Evolutionary conservation across 2,113 vertebrate genomes (phyloP), one percentile per base, ranked within the genome.

Genomic region (Leucoraja erinaceus): DNA sequence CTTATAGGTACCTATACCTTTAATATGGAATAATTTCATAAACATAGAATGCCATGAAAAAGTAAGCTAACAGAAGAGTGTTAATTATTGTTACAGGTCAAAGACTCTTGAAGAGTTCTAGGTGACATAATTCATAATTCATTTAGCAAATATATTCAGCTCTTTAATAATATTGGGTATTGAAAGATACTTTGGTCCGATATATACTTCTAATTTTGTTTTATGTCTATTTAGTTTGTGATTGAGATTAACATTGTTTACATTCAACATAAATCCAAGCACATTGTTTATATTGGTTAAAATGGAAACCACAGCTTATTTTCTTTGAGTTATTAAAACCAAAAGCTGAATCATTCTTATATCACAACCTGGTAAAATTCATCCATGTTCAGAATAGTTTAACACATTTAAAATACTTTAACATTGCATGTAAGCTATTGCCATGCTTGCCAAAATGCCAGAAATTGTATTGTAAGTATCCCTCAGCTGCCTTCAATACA

Each of bases 81-180:
- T 14, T 6, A 90, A 66, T 28, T 84, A 90, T 88, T 88, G 56
- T 90, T 68, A 66, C 31, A 90, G n/a, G 9, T 90, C 28, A 90
- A 28, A 90, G 61, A 66, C 31, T 90, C 25, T 31, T 66, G 12
- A 63, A 90, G 28, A 5, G 12, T 84, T 59, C n/a, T 12, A 33
- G 3, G n/a, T 90, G n/a, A 66, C 8, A 18, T 28, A 3, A 66
- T 59, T 33, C 59, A 66, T 5, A 28, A 63, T 88, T 88, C 12
- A 90, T 59, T 66, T 25, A 54, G n/a, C n/a, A 33, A 2, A 8
- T 33, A 38, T 78, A 38, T n/a, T 78, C 31, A 78, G 77, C 33
- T 31, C 38, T 38, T 78, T 38, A 78, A 78, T 16, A 9, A 78
- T 90, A 11, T 38, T 66, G n/a, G 8, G 61, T 90, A 66, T 66